Percentiles rank a stretch among this genome's conserved stretches.
phyloP scores from a whole-genome alignment of 2,888 invertebrate species.

The Brachyopa scutellaris region DNA sequence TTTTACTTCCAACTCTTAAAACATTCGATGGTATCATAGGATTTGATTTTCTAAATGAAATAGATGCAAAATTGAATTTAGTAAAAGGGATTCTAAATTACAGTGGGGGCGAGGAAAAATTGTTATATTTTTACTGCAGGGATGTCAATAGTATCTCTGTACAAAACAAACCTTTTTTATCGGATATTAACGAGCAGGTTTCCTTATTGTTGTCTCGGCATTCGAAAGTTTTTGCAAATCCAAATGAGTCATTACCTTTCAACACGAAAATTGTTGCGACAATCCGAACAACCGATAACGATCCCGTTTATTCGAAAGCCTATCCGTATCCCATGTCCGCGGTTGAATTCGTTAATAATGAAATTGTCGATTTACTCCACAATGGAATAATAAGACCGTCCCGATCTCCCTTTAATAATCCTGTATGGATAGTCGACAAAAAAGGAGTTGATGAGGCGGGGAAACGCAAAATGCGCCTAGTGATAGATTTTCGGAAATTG shows the following conservation, averaged over 20 bases:
- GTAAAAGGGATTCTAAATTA: conserved; percentile 25
- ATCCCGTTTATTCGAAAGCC: conserved; percentile 38
- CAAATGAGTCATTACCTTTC: conserved; percentile 17
- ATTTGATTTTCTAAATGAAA: conserved; percentile 44
- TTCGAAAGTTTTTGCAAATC: conserved; percentile 29
- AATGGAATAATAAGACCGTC: no score
- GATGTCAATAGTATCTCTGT: background rate
- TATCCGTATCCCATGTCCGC: conserved; percentile 64
- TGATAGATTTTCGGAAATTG: no score
- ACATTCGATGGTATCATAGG: no score
- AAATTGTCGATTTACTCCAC: conserved; percentile 32
- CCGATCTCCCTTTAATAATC: conserved; percentile 46
- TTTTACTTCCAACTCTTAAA: conserved; percentile 36
- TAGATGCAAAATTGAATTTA: conserved; percentile 34
- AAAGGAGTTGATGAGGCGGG: no score
- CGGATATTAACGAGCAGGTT: background rate
- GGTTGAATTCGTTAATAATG: conserved; percentile 43
- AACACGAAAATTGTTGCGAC: conserved; percentile 5
- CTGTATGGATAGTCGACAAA: conserved; percentile 42
- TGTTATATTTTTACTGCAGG: conserved; percentile 10
- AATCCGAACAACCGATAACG: conserved; percentile 25
- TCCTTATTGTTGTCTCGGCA: background rate
- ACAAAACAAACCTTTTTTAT: background rate
- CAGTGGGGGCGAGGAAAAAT: background rate
- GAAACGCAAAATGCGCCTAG: no score